Evolutionary conservation across 2,888 invertebrate species (phyloP).

Genomic region (Leptinotarsa tumamoca): DNA sequence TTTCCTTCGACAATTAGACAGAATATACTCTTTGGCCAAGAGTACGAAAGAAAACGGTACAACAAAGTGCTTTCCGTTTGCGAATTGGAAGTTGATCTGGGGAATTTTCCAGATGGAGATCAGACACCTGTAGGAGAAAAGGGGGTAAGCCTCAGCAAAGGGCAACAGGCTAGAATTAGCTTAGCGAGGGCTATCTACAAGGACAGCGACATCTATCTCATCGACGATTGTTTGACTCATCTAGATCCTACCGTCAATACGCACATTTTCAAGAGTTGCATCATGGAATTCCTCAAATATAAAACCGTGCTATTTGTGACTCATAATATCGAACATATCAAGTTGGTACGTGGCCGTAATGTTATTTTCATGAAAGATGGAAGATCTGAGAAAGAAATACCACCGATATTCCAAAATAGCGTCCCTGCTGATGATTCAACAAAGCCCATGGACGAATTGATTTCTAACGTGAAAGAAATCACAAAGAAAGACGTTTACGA

Average conservation of each 20-base stretch:
- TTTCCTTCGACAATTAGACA: conserved; percentile 58
- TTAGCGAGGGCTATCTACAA: conserved; percentile 58
- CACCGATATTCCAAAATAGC: conserved; percentile 52
- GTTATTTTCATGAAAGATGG: conserved; percentile 52
- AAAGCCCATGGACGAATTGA: not conserved
- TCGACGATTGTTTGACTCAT: conserved; percentile 57
- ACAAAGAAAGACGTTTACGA: not conserved
- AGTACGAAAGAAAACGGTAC: conserved; percentile 59
- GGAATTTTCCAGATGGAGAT: conserved; percentile 59
- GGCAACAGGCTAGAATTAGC: conserved; percentile 64
- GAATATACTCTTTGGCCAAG: conserved; percentile 62
- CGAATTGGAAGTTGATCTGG: conserved; percentile 69
- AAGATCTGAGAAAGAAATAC: conserved; percentile 48
- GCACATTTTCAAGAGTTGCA: conserved; percentile 55
- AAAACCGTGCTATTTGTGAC: conserved; percentile 57
- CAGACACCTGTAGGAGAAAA: conserved; percentile 73
- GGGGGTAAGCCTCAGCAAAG: conserved; percentile 74
- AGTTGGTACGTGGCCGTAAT: conserved; percentile 47
- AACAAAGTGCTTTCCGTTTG: conserved; percentile 63
- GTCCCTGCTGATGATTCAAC: conserved; percentile 28
- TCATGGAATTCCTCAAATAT: conserved; percentile 54
- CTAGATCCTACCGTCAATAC: conserved; percentile 54
- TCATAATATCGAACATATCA: conserved; percentile 55
- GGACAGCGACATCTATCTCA: conserved; percentile 56
- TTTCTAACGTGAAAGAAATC: not conserved